Percentiles rank a stretch among this genome's conserved stretches.
Conservation (phyloP, 2,797 vertebrate genomes). For the Smutsia temminckii region DNA sequence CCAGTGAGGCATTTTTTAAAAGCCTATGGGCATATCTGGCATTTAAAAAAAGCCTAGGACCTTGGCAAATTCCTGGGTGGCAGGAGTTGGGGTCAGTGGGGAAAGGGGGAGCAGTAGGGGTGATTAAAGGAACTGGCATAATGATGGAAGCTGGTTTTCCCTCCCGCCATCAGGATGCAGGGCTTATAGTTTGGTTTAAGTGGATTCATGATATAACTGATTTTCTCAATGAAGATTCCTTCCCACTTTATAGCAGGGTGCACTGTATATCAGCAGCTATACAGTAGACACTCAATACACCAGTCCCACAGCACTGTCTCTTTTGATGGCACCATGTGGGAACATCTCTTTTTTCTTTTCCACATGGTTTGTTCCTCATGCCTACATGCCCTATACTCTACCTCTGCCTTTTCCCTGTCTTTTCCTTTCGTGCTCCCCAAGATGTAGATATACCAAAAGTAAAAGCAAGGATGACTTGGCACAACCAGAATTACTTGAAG, state of each 20-base stretch:
- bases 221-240: background rate
- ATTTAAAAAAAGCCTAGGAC: background rate
- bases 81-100: background rate
- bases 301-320: background rate
- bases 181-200: background rate
- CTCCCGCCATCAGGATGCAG: background rate
- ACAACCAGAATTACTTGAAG: background rate
- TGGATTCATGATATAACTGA: background rate
- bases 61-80: background rate
- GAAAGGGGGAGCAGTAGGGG: background rate
- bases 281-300: background rate
- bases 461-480: background rate
- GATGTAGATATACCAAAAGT: background rate
- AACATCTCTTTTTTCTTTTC: background rate
- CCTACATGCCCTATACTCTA: background rate
- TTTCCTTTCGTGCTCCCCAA: background rate
- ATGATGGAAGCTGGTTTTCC: background rate
- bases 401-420: background rate
- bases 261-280: background rate
- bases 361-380: background rate
- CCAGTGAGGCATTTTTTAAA: background rate
- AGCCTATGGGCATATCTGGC: background rate
- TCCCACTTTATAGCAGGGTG: background rate
- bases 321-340: background rate
- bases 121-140: background rate